Evolutionary conservation across 2,888 invertebrate species (phyloP).

Genomic region (Tribolium freemani): DNA sequence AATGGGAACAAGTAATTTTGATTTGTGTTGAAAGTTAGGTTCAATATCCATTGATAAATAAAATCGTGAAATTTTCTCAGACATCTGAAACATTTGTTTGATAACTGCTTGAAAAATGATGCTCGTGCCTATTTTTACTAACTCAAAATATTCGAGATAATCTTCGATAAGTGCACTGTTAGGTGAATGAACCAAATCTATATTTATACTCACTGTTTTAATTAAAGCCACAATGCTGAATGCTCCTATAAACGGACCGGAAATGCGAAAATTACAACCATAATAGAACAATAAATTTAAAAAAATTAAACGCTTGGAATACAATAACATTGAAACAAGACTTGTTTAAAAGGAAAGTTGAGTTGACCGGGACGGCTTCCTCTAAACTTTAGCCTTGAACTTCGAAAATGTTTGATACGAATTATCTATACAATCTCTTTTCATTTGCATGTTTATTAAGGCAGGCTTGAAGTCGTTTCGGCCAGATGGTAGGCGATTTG

Average conservation of each 20-base stretch:
- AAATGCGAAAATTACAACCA: background rate
- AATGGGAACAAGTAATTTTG: background rate
- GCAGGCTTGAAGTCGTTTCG: too few species aligned
- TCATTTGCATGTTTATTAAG: background rate
- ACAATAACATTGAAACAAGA: too few species aligned
- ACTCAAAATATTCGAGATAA: background rate
- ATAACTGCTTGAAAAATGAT: background rate
- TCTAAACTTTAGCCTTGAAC: background rate
- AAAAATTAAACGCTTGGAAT: too few species aligned
- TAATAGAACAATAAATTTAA: too few species aligned
- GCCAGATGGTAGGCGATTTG: too few species aligned
- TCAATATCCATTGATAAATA: too few species aligned
- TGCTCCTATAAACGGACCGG: background rate
- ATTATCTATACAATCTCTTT: too few species aligned
- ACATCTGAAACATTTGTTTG: too few species aligned
- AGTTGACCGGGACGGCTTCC: background rate
- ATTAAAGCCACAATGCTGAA: background rate
- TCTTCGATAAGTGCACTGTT: background rate
- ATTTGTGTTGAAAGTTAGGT: too few species aligned
- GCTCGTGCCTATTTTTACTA: background rate
- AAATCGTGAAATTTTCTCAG: too few species aligned
- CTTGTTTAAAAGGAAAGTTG: too few species aligned
- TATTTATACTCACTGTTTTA: background rate
- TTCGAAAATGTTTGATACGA: background rate
- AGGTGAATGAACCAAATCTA: background rate